These are phyloP conservation scores for Xiphophorus hellerii DNA, from an alignment of 2,113 vertebrate genomes.

Conservation along the genomic window DNA sequence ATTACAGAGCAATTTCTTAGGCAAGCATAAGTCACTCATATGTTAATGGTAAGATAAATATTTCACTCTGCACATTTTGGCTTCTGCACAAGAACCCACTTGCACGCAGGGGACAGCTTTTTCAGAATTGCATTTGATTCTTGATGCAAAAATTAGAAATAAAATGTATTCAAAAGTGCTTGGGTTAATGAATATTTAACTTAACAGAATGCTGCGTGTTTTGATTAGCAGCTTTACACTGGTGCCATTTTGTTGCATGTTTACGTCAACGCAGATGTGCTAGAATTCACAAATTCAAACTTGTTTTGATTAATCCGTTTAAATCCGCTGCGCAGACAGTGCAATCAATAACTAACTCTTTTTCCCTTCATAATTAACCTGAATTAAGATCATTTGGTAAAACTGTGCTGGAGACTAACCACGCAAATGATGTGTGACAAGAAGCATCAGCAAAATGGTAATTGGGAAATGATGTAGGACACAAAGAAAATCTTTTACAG, in stretches of 20 bases:
- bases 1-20: constrained; percentile 18
- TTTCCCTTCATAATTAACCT: constrained; percentile 7
- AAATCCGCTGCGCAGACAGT: background rate
- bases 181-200: background rate
- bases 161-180: background rate
- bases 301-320: constrained; percentile 6
- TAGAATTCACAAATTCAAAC: constrained; percentile 1
- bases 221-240: background rate
- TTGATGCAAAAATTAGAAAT: constrained; percentile 17
- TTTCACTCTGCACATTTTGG: constrained; percentile 33
- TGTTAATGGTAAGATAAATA: constrained; percentile 51
- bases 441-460: constrained; percentile 14
- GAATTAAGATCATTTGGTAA: constrained; percentile 2
- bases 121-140: constrained; percentile 19
- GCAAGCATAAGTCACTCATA: constrained; percentile 45
- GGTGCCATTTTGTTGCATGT: background rate
- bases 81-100: constrained; percentile 10
- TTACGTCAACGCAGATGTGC: background rate
- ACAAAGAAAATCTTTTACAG: constrained; percentile 31
- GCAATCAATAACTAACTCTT: background rate
- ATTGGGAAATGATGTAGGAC: constrained; percentile 7
- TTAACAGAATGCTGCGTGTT: background rate
- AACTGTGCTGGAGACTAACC: constrained; percentile 5
- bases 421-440: constrained; percentile 23
- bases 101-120: constrained; percentile 14